Base-by-base conservation (phyloP, 2,797 vertebrate genomes). In the Miichthys miiuy region DNA sequence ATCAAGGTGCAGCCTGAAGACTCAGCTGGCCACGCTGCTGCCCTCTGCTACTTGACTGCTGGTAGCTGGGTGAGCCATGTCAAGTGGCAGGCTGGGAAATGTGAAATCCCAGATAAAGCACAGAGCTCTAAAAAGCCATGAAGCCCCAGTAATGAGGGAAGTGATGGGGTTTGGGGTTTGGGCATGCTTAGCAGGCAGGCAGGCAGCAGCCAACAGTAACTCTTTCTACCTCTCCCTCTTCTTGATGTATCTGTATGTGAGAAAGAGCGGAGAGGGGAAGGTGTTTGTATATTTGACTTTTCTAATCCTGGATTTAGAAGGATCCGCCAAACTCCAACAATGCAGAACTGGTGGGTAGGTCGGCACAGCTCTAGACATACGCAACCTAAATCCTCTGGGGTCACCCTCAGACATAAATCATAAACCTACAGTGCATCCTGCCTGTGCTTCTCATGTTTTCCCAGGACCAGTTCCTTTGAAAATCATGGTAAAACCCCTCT, bases 31-130 rank as follows among this genome's bases (percentile, higher is more conserved):
- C 79, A 54, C 55, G 34, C 85, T 51, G 87, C 82, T 86, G 92
- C 87, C 86, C 85, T 91, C 79, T 84, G 87, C 86, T 80, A 60
- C 83, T 89, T 92, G 90, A 94, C 94, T 95, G 92, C 90, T 89
- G 91, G 88, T 88, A 91, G 88, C 90, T 89, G 90, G 91, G 88
- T 88, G 77, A 89, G 79, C 86, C 87, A 89, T 94, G 93, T 94
- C 92, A 93, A 95, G 91, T 93, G 91, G 91, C 86, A 84, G 87
- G 82, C 91, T 89, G 83, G 88, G 86, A 93, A 94, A 94, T 93
- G 91, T 93, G 90, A 95, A 95, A 94, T 93, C 92, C 93, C 87
- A 88, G 93, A 94, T 95, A 95, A 94, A 95, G 92, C 86, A 85
- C 87, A 90, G 86, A 93, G 89, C 88, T 81, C 87, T 91, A 89